Conservation (phyloP, 2,113 vertebrate species). For the Chloebia gouldiae region DNA sequence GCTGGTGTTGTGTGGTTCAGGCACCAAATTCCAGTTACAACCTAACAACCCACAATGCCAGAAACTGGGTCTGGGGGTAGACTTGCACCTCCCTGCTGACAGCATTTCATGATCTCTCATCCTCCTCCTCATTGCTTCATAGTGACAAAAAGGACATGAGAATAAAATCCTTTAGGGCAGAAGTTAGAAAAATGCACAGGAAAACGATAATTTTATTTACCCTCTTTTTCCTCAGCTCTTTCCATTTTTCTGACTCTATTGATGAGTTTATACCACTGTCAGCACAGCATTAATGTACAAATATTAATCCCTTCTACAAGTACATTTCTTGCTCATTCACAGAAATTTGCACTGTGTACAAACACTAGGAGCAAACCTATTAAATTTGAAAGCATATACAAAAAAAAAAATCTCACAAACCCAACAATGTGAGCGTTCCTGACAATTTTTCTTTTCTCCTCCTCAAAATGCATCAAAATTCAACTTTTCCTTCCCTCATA, state of each 20-base stretch:
- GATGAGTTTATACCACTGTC: not conserved
- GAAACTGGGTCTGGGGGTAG: not conserved
- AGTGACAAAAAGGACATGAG: fast-evolving
- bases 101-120: not conserved
- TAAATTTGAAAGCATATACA: not conserved
- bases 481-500: not conserved
- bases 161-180: not conserved
- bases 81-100: not conserved
- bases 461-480: not conserved
- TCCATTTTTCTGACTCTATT: not conserved
- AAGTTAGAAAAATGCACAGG: not conserved
- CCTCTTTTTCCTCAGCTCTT: not conserved
- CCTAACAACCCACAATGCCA: not conserved
- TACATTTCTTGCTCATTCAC: not conserved
- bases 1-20: too few relatives aligned
- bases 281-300: not conserved
- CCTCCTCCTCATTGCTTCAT: not conserved
- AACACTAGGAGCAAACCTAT: not conserved
- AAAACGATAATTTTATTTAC: not conserved
- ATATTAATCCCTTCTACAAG: not conserved
- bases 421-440: fast-evolving
- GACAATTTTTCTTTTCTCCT: not conserved
- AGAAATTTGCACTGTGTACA: not conserved
- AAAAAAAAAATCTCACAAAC: fast-evolving
- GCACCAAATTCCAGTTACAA: not conserved